Evolutionary conservation across 2,113 vertebrate species (phyloP).

Genomic region (Corythaixoides concolor): DNA sequence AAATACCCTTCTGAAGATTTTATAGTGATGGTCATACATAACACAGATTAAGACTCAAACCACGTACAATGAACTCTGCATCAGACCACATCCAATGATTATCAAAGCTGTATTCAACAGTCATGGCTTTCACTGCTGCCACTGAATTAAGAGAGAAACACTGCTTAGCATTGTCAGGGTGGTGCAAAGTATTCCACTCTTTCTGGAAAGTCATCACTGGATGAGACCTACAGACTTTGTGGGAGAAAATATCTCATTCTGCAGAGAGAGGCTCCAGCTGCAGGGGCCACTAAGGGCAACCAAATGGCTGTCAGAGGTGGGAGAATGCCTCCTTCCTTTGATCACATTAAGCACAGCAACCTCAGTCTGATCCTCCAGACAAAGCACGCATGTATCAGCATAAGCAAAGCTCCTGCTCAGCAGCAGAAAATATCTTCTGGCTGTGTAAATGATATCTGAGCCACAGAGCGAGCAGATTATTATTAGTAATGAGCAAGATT

Average conservation of each 20-base stretch:
- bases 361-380: not conserved
- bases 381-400: accelerated
- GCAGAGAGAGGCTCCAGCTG: not conserved
- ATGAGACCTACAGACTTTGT: no score
- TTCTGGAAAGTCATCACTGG: not conserved
- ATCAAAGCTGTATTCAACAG: not conserved
- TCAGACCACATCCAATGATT: not conserved
- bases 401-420: not conserved
- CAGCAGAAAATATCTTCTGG: not conserved
- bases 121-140: not conserved
- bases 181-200: not conserved
- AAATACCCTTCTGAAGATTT: not conserved
- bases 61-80: not conserved
- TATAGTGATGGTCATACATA: not conserved
- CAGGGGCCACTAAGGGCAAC: not conserved
- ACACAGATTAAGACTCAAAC: not conserved
- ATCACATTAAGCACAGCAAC: not conserved
- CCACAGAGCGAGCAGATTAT: not conserved
- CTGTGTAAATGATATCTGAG: not conserved
- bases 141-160: not conserved
- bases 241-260: not conserved
- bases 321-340: not conserved
- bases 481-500: not conserved
- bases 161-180: not conserved
- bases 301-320: not conserved